Evolutionary conservation across 2,113 vertebrate species (phyloP), one percentile per base, ranked within the genome.

Genomic region (Pedetes capensis): DNA sequence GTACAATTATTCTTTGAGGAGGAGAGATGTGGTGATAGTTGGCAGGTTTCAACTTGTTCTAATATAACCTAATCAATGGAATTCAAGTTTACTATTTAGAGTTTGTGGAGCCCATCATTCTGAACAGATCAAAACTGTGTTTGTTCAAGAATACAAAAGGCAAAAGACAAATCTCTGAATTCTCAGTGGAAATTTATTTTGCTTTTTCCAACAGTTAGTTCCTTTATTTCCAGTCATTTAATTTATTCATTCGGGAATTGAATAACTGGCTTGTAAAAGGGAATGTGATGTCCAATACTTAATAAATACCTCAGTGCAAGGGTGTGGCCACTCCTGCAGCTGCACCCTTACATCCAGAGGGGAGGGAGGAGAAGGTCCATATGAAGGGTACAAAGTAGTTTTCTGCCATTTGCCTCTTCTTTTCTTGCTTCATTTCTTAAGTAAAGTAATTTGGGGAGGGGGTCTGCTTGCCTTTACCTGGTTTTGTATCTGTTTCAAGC

Each of bases 401-500:
- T 93, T 49, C 17, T 90, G 76, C 32, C 37, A 37, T 75, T 82
- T 81, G 59, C 25, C 34, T 76, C 95, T 87, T 44, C 39, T 75
- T 92, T 80, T 69, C 87, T 55, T 47, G 63, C 34, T 82, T 75
- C 91, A 78, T 86, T 75, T 94, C 78, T 87, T 61, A 87, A 94
- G 47, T 75, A 87, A 89, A 93, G 66, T 64, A 75, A 80, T 95
- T 85, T 96, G 20, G 72, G 20, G 87, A 72, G 13, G 5, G 49
- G 8, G 22, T n/a, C 27, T 87, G 3, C 11, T 91, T 92, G 80
- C 94, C 85, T 95, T 89, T 79, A 96, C 6, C 44, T 89, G 34
- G 2, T 87, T 96, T 89, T 87, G 90, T 53, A 61, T 95, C 92
- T 95, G 23, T 29, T 96, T 80, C 71, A 55, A 37, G 39, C 39